These are phyloP conservation scores for Nesogale talazaci DNA, from an alignment of 2,113 vertebrate genomes.

Conservation along the genomic window DNA sequence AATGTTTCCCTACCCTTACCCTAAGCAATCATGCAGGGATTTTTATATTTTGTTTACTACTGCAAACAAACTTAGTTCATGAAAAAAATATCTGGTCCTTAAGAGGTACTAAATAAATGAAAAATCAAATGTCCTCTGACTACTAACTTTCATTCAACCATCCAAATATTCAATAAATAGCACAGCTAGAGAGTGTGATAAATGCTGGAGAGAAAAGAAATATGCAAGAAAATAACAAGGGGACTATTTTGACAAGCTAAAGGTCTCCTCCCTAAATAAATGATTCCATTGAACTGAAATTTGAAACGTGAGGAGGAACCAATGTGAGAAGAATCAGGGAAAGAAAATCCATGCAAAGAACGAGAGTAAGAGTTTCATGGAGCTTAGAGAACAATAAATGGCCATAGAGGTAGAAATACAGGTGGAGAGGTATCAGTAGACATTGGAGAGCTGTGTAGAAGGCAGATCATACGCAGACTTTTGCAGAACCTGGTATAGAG, in stretches of 20 bases:
- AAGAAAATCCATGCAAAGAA: background rate
- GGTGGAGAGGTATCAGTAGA: background rate
- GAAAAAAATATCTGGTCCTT: background rate
- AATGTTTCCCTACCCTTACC: no score
- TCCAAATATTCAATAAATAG: conserved; percentile 47
- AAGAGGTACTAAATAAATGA: conserved; percentile 27
- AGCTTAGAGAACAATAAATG: conserved; percentile 19
- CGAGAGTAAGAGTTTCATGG: background rate
- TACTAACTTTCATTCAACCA: background rate
- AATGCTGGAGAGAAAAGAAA: background rate
- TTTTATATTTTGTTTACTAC: background rate
- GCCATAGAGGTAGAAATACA: background rate
- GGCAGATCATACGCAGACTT: background rate
- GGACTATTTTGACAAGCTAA: background rate
- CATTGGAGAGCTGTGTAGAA: background rate
- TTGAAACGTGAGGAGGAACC: background rate
- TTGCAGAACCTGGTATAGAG: background rate
- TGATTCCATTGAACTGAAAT: conserved; percentile 21
- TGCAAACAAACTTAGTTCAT: conserved; percentile 41
- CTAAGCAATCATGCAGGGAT: background rate
- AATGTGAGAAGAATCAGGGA: background rate
- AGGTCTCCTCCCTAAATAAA: background rate
- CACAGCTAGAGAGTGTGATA: conserved; percentile 22
- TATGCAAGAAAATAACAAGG: conserved; percentile 6
- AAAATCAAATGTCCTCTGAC: conserved; percentile 3